A percentile compares a stretch with the other conserved stretches of the same genome.
Evolutionary conservation across 2,797 vertebrate species (phyloP).

Genomic region (Margarornis squamiger): DNA sequence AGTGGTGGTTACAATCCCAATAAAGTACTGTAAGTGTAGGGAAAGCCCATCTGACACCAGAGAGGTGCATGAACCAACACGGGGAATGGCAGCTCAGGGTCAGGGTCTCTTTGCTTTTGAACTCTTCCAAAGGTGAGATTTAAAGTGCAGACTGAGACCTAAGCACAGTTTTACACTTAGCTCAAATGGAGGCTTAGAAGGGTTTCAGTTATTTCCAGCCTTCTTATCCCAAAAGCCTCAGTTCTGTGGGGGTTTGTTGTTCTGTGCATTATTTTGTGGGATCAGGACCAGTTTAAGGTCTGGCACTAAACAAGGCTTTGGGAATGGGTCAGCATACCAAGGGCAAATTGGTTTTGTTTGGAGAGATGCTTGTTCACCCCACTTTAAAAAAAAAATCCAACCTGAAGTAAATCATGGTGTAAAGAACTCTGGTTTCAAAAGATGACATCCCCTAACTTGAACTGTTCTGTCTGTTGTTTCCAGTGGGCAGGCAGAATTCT

Average conservation of each 20-base stretch:
- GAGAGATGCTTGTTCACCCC: not conserved
- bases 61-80: not conserved
- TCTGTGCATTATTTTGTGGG: not conserved
- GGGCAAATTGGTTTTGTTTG: not conserved
- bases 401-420: not conserved
- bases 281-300: not conserved
- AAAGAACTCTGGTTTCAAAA: not conserved
- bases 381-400: not conserved
- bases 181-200: not conserved
- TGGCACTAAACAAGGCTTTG: not conserved
- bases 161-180: not conserved
- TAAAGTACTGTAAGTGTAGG: not conserved
- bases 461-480: not conserved
- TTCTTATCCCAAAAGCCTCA: not conserved
- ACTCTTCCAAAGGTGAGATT: not conserved
- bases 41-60: not conserved
- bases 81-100: not conserved
- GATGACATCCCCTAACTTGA: not conserved
- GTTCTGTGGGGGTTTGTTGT: not conserved
- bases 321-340: not conserved
- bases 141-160: not conserved
- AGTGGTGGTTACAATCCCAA: not conserved
- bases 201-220: not conserved
- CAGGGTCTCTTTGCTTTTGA: not conserved
- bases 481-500: not conserved